Base-by-base conservation (phyloP, 2,888 invertebrate species). In the Hofmannophila pseudospretella region DNA sequence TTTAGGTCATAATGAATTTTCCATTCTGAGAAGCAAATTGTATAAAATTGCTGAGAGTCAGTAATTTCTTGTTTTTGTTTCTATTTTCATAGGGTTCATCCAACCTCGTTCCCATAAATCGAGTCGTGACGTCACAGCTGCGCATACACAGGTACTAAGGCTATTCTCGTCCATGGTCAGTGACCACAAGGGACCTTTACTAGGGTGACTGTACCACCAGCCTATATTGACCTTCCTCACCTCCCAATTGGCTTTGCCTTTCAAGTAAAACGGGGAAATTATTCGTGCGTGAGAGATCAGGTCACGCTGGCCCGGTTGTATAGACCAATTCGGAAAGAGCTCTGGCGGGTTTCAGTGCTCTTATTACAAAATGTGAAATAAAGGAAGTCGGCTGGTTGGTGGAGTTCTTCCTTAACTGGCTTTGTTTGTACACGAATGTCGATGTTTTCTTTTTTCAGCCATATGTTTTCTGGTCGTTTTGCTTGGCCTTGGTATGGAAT, bases 141-240 rank as follows among this genome's bases (percentile, higher is more conserved):
- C 64, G 66, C 65, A 47, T 55, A 64, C 65, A 63, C 76, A 80
- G 76, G 77, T 73, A 78, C 70, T 63, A 62, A 65, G 62, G 67
- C 74, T 82, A 84, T 81, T 81, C 81, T 78, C 66, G 72, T 67
- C 71, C 63, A 69, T 84, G 84, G 85, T 84, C 85, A 84, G 58
- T 82, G 85, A 85, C 84, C 85, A 82, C 65, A 64, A 63, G 58
- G 68, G 73, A 81, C 85, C 82, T 81, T 78, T 75, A 58, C 78
- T 69, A 79, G 76, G 84, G 81, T 85, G 82, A 84, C 75, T 84
- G 84, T 73, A 74, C 77, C 58, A 49, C 82, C 77, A 75, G 45
- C 53, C 42, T 51, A 45, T 44, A 44, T 39, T 62, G 75, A 68
- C 44, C 63, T 42, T 44, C 44, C 46, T 32, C 42, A 38, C 35